A percentile compares a stretch with the other conserved stretches of the same genome.
These are phyloP conservation scores for Candoia aspera DNA, from an alignment of 2,113 vertebrate genomes.

Conservation along the genomic window DNA sequence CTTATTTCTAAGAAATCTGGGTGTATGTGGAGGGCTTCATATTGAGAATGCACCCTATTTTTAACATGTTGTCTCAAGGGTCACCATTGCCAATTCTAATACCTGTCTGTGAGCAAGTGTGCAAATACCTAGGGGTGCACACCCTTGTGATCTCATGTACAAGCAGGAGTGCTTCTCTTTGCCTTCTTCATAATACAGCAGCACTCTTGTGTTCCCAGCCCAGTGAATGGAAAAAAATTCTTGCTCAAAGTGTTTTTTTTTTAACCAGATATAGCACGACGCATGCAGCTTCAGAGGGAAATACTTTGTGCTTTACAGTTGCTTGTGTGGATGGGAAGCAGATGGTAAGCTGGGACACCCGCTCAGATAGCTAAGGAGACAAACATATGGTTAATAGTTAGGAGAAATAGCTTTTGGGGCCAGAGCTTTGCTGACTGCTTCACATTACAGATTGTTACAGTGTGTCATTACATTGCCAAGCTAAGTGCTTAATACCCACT, in stretches of 20 bases:
- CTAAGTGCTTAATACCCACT: constrained; percentile 85
- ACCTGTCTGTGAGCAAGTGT: not conserved
- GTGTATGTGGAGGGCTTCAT: constrained; percentile 60
- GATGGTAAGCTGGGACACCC: constrained; percentile 87
- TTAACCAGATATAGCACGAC: constrained; percentile 59
- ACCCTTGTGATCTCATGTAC: constrained; percentile 2
- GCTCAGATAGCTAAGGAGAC: constrained; percentile 74
- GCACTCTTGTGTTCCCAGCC: constrained; percentile 58
- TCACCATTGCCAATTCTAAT: constrained; percentile 23
- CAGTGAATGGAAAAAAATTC: constrained; percentile 64
- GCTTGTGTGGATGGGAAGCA: constrained; percentile 87
- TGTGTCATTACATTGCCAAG: constrained; percentile 84
- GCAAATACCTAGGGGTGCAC: not conserved
- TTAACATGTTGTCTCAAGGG: constrained; percentile 73
- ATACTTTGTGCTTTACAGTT: constrained; percentile 78
- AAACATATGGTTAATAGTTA: constrained; percentile 85
- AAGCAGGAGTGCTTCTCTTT: constrained; percentile 37
- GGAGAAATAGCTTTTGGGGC: constrained; percentile 78
- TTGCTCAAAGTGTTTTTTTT: constrained; percentile 43
- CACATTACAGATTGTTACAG: constrained; percentile 80
- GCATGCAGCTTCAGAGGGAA: constrained; percentile 69
- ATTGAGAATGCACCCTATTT: constrained; percentile 73
- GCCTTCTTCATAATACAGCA: constrained; percentile 48
- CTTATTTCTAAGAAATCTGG: constrained; percentile 63
- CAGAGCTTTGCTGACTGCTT: constrained; percentile 80